A percentile compares a stretch with the other conserved stretches of the same genome.
Evolutionary conservation across 2,797 vertebrate genomes (phyloP).

Genomic region (Mastacembelus armatus): DNA sequence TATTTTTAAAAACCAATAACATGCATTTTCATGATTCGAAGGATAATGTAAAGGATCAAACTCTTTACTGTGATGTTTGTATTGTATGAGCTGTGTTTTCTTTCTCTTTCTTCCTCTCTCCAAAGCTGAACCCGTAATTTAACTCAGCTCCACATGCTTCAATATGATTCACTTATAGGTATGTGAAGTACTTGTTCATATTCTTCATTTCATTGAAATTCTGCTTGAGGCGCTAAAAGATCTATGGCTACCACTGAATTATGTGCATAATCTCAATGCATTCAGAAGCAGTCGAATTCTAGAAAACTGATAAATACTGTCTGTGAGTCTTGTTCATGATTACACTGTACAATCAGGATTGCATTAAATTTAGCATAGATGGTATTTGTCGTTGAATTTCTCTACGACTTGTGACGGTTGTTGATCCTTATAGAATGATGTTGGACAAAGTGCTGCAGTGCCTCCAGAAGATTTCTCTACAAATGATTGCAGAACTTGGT

Average conservation of each 20-base stretch:
- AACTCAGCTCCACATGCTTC: constrained; percentile 27
- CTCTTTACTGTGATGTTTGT: not conserved
- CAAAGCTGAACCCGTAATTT: constrained; percentile 15
- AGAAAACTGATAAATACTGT: constrained; percentile 37
- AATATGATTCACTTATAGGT: constrained; percentile 39
- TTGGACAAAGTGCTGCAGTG: constrained; percentile 5
- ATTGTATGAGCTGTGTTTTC: too few species aligned
- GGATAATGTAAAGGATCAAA: too few species aligned
- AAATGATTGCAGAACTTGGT: not conserved
- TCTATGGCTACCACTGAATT: constrained; percentile 51
- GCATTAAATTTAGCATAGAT: constrained; percentile 6
- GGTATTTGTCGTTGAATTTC: constrained; percentile 4
- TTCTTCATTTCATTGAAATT: constrained; percentile 54
- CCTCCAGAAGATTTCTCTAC: not conserved
- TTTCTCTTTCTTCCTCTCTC: not conserved
- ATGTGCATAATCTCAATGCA: constrained; percentile 61
- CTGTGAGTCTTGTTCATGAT: constrained; percentile 21
- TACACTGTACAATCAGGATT: constrained; percentile 13
- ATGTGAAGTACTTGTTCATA: constrained; percentile 33
- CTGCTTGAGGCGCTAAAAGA: constrained; percentile 43
- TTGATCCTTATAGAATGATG: constrained; percentile 1
- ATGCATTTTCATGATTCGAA: not conserved
- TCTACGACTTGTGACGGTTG: constrained; percentile 1
- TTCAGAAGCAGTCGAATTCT: constrained; percentile 15
- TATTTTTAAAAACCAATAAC: not conserved